Evolutionary conservation across 2,888 invertebrate genomes (phyloP).

Genomic region (Yponomeuta plumbellus): DNA sequence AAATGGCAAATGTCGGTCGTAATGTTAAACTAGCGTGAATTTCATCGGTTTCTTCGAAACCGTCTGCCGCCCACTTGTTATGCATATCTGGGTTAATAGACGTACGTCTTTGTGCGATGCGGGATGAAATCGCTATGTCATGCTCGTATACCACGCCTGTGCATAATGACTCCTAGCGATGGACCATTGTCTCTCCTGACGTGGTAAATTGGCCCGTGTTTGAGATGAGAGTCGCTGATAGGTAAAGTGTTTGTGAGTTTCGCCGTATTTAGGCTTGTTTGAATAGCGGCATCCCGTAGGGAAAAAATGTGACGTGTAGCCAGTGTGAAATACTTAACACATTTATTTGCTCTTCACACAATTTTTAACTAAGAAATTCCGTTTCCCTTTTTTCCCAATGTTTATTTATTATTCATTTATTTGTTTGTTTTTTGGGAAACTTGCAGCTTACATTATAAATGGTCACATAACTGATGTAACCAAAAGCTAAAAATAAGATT

Average conservation of each 20-base stretch:
- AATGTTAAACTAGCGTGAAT: conserved; percentile 22
- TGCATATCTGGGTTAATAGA: conserved; percentile 56
- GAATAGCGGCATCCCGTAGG: not conserved
- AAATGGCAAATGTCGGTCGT: conserved; percentile 14
- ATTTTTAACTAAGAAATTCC: too few species aligned
- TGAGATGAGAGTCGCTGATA: not conserved
- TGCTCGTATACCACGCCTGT: conserved; percentile 29
- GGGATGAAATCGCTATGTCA: conserved; percentile 36
- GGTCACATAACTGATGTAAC: too few species aligned
- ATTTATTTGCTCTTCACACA: too few species aligned
- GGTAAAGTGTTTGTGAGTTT: not conserved
- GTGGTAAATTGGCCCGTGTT: conserved; percentile 1
- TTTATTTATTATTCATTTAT: too few species aligned
- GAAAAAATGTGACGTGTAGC: not conserved
- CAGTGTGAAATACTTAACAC: too few species aligned
- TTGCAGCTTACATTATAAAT: too few species aligned
- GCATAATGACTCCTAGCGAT: conserved; percentile 12
- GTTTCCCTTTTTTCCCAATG: too few species aligned
- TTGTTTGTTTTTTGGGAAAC: too few species aligned
- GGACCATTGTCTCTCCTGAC: conserved; percentile 8
- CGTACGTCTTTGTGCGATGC: conserved; percentile 19
- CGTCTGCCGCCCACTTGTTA: conserved; percentile 32
- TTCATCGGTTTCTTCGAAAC: conserved; percentile 24
- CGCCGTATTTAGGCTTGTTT: not conserved
- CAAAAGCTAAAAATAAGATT: too few species aligned